phyloP scores from a whole-genome alignment of 2,888 invertebrate species.

The Vanessa cardui region DNA sequence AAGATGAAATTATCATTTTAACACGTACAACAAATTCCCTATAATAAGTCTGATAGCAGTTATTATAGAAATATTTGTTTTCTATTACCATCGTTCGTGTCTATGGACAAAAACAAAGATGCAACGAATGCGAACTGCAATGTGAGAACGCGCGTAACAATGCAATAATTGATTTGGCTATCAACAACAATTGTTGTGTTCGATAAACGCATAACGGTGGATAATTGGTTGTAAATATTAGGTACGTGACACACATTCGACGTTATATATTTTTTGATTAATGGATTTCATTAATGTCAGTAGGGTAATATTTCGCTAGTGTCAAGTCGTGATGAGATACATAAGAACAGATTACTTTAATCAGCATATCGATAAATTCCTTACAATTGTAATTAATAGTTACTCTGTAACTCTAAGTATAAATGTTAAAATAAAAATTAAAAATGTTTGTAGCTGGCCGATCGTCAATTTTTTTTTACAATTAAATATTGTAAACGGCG shows the following conservation, averaged over 20 bases:
- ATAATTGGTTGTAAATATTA: constrained; percentile 31
- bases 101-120: constrained; percentile 15
- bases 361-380: background rate
- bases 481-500: too few species aligned
- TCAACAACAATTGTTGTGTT: constrained; percentile 34
- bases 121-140: constrained; percentile 11
- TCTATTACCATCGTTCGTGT: background rate
- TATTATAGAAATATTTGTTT: background rate
- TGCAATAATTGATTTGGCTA: constrained; percentile 34
- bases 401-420: background rate
- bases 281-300: background rate
- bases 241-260: constrained; percentile 14
- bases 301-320: background rate
- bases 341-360: background rate
- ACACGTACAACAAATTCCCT: constrained; percentile 2
- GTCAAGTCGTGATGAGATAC: constrained; percentile 1
- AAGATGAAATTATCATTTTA: background rate
- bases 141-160: constrained; percentile 20
- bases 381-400: too few species aligned
- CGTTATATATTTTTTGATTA: constrained; percentile 2
- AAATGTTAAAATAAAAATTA: too few species aligned
- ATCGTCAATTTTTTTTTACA: too few species aligned
- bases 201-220: constrained; percentile 32
- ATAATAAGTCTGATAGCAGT: background rate
- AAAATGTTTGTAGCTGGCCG: too few species aligned